These are phyloP conservation scores for Felis catus DNA, from an alignment of 2,113 vertebrate genomes.

Conservation along the genomic window DNA sequence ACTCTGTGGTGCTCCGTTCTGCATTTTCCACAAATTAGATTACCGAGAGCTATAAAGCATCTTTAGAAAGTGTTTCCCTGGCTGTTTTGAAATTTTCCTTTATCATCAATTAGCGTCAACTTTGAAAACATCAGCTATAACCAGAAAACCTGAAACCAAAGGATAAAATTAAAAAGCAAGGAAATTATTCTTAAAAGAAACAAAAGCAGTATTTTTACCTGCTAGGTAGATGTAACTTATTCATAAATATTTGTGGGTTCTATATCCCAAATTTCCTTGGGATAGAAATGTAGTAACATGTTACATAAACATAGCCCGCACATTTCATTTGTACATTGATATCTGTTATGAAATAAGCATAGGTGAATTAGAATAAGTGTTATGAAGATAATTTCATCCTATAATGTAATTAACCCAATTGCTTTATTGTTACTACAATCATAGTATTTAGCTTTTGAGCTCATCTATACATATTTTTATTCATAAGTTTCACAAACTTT, in stretches of 20 bases:
- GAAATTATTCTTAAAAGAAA: conserved; percentile 24
- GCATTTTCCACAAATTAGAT: conserved; percentile 64
- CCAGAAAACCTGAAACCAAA: conserved; percentile 18
- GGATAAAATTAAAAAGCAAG: not conserved
- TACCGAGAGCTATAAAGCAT: conserved; percentile 35
- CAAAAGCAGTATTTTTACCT: not conserved
- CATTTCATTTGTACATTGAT: not conserved
- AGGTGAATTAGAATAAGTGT: not conserved
- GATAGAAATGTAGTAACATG: not conserved
- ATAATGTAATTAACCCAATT: not conserved
- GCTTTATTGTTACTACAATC: not conserved
- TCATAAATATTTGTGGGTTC: not conserved
- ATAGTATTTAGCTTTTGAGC: not conserved
- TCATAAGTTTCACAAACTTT: conserved; percentile 6
- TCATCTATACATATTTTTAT: not conserved
- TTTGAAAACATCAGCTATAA: conserved; percentile 39
- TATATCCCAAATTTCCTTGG: not conserved
- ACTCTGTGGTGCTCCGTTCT: conserved; percentile 43
- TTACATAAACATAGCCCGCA: not conserved
- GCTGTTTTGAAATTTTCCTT: conserved; percentile 50
- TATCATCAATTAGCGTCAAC: conserved; percentile 52
- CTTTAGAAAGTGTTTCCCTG: conserved; percentile 66
- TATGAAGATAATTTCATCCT: not conserved
- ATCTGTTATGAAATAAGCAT: not conserved
- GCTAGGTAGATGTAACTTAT: not conserved